Conservation (phyloP, 2,113 vertebrate species). For the Thymallus thymallus region DNA sequence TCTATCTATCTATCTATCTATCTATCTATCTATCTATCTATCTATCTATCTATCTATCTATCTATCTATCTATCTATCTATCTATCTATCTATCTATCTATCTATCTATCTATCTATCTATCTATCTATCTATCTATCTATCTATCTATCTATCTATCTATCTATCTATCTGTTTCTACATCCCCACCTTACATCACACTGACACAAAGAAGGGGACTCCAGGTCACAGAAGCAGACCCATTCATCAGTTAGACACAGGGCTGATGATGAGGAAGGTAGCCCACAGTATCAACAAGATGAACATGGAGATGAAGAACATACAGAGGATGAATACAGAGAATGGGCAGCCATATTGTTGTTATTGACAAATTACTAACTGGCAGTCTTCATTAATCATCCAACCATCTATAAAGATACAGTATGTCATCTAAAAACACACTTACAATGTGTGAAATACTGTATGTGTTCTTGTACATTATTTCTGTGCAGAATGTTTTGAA, state of each 20-base stretch:
- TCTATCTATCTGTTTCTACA: slow-evolving; percentile 57
- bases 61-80: no score
- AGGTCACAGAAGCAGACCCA: slow-evolving; percentile 32
- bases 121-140: no score
- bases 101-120: no score
- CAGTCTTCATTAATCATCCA: not conserved
- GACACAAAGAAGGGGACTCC: slow-evolving; percentile 38
- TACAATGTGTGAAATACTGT: no score
- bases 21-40: no score
- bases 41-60: no score
- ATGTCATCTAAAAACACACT: no score
- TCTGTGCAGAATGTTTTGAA: not conserved
- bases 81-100: no score
- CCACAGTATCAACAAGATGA: slow-evolving; percentile 41
- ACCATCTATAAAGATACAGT: not conserved
- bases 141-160: no score
- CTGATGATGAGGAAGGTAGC: slow-evolving; percentile 50
- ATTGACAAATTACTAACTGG: not conserved
- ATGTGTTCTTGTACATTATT: not conserved
- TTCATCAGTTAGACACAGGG: slow-evolving; percentile 62
- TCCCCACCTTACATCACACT: slow-evolving; percentile 48
- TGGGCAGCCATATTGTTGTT: not conserved
- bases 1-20: no score
- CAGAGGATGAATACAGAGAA: no score
- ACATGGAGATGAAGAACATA: slow-evolving; percentile 22